Evolutionary conservation across 1,140 invertebrate species (phyloP).

Genomic region (Laupala kohalensis): DNA sequence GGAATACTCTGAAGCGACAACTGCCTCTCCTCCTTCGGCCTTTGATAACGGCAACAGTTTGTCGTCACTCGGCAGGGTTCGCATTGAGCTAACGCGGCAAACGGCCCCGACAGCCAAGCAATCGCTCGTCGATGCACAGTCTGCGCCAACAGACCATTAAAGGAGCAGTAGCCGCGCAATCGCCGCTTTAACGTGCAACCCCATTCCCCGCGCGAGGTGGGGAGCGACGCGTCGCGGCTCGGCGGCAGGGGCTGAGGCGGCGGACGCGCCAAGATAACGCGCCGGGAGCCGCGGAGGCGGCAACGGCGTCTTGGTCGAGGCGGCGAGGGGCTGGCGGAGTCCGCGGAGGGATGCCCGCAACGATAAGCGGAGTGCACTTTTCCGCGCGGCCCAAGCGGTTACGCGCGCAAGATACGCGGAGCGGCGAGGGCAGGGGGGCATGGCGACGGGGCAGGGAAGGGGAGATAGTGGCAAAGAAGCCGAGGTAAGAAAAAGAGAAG

Average conservation of each 20-base stretch:
- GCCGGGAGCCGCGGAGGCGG: not conserved
- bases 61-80: no score
- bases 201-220: not conserved
- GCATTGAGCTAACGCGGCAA: no score
- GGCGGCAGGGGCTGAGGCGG: not conserved
- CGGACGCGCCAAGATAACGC: not conserved
- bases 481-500: constrained; percentile 9
- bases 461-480: not conserved
- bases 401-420: not conserved
- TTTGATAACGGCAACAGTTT: no score
- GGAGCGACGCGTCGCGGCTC: not conserved
- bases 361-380: not conserved
- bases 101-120: no score
- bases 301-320: not conserved
- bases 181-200: not conserved
- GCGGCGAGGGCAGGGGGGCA: not conserved
- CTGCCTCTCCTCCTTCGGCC: no score
- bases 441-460: not conserved
- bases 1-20: no score
- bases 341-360: not conserved
- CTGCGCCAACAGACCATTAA: not conserved
- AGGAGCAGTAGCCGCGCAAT: not conserved
- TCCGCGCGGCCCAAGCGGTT: not conserved
- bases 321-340: no score
- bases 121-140: not conserved